These are phyloP conservation scores for Echinarachnius parma DNA, from an alignment of 53 echinoderm and acorn worm species.

Conservation along the genomic window DNA sequence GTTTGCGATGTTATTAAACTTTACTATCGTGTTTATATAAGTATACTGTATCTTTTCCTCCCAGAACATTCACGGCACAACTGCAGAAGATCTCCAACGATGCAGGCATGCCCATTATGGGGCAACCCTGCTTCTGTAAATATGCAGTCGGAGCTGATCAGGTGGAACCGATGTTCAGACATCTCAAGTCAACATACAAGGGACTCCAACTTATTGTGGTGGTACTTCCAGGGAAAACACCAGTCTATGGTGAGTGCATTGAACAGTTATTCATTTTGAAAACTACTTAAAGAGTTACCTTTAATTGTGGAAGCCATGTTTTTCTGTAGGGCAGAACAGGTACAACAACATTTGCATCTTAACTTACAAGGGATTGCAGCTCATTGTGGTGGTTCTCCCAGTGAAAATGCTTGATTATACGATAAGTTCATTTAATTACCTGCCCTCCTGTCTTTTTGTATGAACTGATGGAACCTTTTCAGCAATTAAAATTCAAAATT, in stretches of 20 bases:
- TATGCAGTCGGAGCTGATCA: slow-evolving; percentile 97
- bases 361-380: slow-evolving; percentile 90
- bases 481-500: too few relatives aligned
- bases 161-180: slow-evolving; percentile 98
- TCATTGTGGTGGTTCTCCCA: slow-evolving; percentile 97
- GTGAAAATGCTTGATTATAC: slow-evolving; percentile 97
- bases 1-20: too few relatives aligned
- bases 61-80: slow-evolving; percentile 94
- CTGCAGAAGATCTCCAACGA: slow-evolving; percentile 99
- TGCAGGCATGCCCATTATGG: slow-evolving; percentile 96
- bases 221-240: slow-evolving; percentile 97
- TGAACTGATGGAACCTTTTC: too few relatives aligned
- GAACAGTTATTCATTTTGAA: too few relatives aligned
- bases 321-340: slow-evolving; percentile 96
- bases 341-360: slow-evolving; percentile 93
- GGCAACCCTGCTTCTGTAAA: slow-evolving; percentile 99
- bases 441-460: too few relatives aligned
- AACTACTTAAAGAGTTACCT: too few relatives aligned
- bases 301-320: too few relatives aligned
- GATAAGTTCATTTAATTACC: too few relatives aligned
- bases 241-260: slow-evolving; percentile 91
- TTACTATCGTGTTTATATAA: too few relatives aligned
- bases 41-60: too few relatives aligned
- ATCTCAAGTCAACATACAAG: slow-evolving; percentile 84
- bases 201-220: slow-evolving; percentile 97